A percentile compares a stretch with the other conserved stretches of the same genome.
Evolutionary conservation across 2,797 vertebrate species (phyloP).

Genomic region (Dermochelys coriacea): DNA sequence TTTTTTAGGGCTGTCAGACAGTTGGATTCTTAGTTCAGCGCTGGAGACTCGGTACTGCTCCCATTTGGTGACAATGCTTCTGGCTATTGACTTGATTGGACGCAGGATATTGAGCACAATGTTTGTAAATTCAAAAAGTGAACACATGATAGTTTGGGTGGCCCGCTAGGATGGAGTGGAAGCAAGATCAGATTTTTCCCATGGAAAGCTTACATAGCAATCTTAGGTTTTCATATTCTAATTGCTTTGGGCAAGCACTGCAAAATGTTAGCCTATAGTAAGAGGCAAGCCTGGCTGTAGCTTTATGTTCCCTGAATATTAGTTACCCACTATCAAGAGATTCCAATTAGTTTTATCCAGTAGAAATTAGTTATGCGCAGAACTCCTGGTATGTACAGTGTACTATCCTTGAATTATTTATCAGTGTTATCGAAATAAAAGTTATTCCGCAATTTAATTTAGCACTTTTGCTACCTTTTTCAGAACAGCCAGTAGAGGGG

Average conservation of each 20-base stretch:
- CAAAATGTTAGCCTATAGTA: rapidly evolving
- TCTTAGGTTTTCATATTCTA: not conserved
- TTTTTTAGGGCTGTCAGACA: not conserved
- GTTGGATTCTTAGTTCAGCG: not conserved
- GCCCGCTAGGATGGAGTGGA: not conserved
- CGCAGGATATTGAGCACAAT: not conserved
- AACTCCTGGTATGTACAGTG: not conserved
- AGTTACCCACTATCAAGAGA: not conserved
- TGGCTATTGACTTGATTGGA: not conserved
- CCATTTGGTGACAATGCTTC: not conserved
- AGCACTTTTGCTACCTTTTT: slow-evolving; percentile 56
- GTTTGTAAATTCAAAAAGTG: not conserved
- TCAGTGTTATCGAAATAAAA: not conserved
- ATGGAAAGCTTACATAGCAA: not conserved
- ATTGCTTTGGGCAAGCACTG: not conserved
- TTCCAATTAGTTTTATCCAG: not conserved
- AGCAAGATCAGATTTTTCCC: not conserved
- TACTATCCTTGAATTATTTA: not conserved
- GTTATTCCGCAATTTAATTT: not conserved
- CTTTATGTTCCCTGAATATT: not conserved
- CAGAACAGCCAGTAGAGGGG: slow-evolving; percentile 95
- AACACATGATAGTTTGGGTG: not conserved
- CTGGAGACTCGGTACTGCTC: rapidly evolving
- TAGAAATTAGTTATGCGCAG: not conserved
- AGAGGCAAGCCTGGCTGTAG: not conserved